Evolutionary conservation across 1,140 invertebrate species (phyloP), one percentile per base, ranked within the genome.

Genomic region (Diorhabda sublineata): DNA sequence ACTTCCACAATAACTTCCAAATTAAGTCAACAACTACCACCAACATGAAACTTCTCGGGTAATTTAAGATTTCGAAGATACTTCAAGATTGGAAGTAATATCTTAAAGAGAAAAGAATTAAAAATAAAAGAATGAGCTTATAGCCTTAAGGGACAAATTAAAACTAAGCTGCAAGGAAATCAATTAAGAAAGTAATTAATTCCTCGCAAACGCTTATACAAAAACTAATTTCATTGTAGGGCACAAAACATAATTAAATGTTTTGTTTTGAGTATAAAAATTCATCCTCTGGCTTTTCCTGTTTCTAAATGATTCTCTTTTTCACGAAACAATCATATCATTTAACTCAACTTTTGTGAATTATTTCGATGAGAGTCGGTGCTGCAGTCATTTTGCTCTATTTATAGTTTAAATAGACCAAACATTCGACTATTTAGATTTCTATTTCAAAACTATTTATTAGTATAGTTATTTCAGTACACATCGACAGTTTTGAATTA

Each of bases 161-260:
- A 26, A 74, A 74, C 73, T 73, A 74, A 74, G 67, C 73, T 71
- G 70, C 69, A 72, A 72, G 73, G 70, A 73, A 74, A 73, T 74
- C 73, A 73, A 74, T 74, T 74, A 74, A 74, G 73, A 71, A 57
- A 72, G 69, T 68, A 73, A 74, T 74, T 74, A 74, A 74, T 74
- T 73, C 71, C 69, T 70, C 71, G 73, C 73, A 74, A 74, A 73
- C 69, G 69, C 69, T 73, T 43, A 70, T 68, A 69, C 71, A 73
- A 74, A 74, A 73, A 73, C 68, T 71, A 72, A 74, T 74, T 73
- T 73, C 71, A 71, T 73, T 69, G 69, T 69, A 71, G 64, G 68
- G 66, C 71, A 74, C 73, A 74, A 74, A 76, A 76, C 74, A 71
- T 74, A 74, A 76, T 76, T 74, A 76, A 76, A 76, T 73, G 74